These are phyloP conservation scores for Actinernus sp. DNA, from an alignment of 92 coral and sea anemone genomes.

Conservation along the genomic window DNA sequence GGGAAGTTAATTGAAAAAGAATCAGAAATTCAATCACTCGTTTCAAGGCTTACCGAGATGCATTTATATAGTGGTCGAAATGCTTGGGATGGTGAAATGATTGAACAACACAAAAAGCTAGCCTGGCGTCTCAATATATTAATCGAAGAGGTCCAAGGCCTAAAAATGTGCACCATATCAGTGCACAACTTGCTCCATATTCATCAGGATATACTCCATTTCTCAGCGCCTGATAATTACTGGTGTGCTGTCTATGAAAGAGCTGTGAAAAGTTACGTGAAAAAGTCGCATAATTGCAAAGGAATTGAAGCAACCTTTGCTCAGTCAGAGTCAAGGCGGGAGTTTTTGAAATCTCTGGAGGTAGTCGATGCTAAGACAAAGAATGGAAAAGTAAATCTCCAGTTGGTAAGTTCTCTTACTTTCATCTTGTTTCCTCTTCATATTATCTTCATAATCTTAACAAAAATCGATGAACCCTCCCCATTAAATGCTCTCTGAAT, in stretches of 20 bases:
- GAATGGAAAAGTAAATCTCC: no score
- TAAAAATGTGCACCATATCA: constrained; percentile 76
- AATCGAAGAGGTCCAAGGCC: constrained; percentile 77
- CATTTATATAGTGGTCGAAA: constrained; percentile 72
- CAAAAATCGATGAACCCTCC: no score
- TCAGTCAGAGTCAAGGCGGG: constrained; percentile 44
- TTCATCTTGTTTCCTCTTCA: neutral
- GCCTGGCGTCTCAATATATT: constrained; percentile 65
- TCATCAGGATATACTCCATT: constrained; percentile 61
- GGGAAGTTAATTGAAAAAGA: constrained; percentile 11
- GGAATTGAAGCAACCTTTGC: constrained; percentile 79
- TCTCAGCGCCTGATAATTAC: constrained; percentile 71
- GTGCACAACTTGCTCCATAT: constrained; percentile 70
- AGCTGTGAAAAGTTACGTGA: constrained; percentile 73
- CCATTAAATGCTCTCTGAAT: no score
- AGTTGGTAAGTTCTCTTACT: neutral
- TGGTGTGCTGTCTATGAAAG: constrained; percentile 89
- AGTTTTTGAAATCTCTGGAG: constrained; percentile 32
- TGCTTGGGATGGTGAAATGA: constrained; percentile 71
- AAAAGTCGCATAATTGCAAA: constrained; percentile 66
- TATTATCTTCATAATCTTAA: neutral
- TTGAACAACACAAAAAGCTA: constrained; percentile 44
- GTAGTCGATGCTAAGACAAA: no score
- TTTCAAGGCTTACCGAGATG: constrained; percentile 70
- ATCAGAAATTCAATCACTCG: constrained; percentile 23